Base-by-base conservation (phyloP, 2,797 vertebrate species). In the Hemibagrus guttatus region DNA sequence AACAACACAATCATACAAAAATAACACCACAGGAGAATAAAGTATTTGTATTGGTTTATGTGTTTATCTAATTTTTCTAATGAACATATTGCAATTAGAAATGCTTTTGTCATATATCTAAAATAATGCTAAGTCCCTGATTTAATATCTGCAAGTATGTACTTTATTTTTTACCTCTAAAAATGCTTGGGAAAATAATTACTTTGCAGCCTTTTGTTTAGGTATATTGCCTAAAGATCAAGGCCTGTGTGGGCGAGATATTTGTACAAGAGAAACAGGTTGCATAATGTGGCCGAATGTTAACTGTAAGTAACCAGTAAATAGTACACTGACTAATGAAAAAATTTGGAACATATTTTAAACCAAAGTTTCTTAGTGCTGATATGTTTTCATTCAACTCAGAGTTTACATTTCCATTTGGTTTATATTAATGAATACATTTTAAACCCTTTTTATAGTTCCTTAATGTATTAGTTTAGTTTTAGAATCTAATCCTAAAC, bases 191-290 rank as follows among this genome's bases (percentile, higher is more conserved):
- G 0, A 54, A 76, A 52, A 52, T 74, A 46, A 21, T 26, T 12
- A 69, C 1, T 16, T 23, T 5, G 5, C 4, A 39, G 21, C 2
- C 6, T 80, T 59, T 61, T 39, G n/a, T 28, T 31, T n/a, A 49
- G 35, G 52, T 78, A 58, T 35, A 35, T 35, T 46, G 42, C 39
- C 39, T 64, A 81, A 64, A 64, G 39, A n/a, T 64, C 79, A 81
- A 81, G 16, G 16, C 19, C 78, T 49, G 42, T 66, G 80, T 81
- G 61, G 61, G 80, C 5, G 61, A 66, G 16, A 66, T 81, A n/a
- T 81, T 81, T 81, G 42, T 81, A 28, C n/a, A 64, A 64, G 39
- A 81, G 3, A 64, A 81, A 81, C 26, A 49, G 42, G 8, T 66
- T 66, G 66, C 61, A 28, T 6, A 82, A 66, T 13, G 2, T 66